Conservation (phyloP, 2,113 vertebrate genomes). For the Crotalus viridis region DNA sequence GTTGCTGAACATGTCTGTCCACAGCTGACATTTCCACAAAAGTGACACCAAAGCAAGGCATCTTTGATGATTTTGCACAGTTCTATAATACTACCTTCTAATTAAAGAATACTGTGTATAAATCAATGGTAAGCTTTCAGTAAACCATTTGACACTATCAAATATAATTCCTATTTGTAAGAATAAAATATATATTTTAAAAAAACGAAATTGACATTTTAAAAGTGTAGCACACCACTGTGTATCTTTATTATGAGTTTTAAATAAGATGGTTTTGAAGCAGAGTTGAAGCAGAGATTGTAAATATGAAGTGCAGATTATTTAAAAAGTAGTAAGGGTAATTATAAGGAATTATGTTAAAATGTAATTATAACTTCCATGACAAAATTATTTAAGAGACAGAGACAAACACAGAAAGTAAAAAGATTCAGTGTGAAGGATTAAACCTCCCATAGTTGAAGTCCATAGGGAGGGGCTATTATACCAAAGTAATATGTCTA, state of each 20-base stretch:
- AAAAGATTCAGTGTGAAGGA: constrained; percentile 27
- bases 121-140: not conserved
- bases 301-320: constrained; percentile 26
- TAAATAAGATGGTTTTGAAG: not conserved
- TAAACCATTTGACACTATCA: not conserved
- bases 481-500: constrained; percentile 21
- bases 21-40: not conserved
- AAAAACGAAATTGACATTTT: not conserved
- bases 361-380: constrained; percentile 28
- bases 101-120: not conserved
- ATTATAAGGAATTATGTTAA: constrained; percentile 32
- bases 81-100: not conserved
- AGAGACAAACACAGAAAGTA: constrained; percentile 27
- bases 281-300: not conserved
- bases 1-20: not conserved
- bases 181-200: not conserved
- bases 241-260: not conserved
- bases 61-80: not conserved
- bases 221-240: not conserved
- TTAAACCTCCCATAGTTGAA: constrained; percentile 24
- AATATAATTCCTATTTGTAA: not conserved
- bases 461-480: constrained; percentile 15
- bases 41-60: not conserved
- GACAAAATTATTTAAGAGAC: constrained; percentile 30
- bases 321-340: constrained; percentile 26